Conservation (phyloP, 2,888 invertebrate genomes). For the Parapristionchus giblindavisi region DNA sequence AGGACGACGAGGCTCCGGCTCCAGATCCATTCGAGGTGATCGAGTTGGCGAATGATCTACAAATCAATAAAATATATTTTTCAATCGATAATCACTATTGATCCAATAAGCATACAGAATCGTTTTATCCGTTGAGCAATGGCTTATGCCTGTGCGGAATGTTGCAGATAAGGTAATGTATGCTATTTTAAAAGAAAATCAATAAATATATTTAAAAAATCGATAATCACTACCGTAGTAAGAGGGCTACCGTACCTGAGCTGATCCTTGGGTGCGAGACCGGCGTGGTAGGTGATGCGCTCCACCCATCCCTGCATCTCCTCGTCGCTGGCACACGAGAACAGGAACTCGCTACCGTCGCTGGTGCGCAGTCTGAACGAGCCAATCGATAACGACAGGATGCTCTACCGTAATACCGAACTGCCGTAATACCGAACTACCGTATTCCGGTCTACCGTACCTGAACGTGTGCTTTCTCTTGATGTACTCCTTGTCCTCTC, state of each 20-base stretch:
- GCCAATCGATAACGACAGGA: not conserved
- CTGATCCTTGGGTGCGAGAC: constrained; percentile 79
- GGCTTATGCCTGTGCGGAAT: no score
- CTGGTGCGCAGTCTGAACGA: constrained; percentile 79
- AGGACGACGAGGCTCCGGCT: constrained; percentile 15
- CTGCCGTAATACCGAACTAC: not conserved
- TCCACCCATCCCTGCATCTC: constrained; percentile 73
- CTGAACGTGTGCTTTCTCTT: constrained; percentile 90
- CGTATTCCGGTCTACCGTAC: constrained; percentile 38
- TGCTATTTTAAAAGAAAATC: not conserved
- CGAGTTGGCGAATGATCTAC: constrained; percentile 38
- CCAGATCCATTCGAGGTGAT: constrained; percentile 21
- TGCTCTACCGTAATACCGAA: not conserved
- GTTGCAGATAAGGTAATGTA: no score
- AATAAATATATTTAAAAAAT: not conserved
- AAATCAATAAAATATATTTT: not conserved
- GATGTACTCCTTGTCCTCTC: constrained; percentile 89
- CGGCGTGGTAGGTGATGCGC: constrained; percentile 91
- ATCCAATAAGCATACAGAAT: no score
- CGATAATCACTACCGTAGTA: not conserved
- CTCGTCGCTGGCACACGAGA: constrained; percentile 80
- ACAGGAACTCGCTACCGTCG: constrained; percentile 92
- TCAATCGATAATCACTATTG: not conserved
- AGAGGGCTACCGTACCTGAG: constrained; percentile 40
- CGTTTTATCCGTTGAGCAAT: no score